A percentile compares a stretch with the other conserved stretches of the same genome.
phyloP scores from a whole-genome alignment of 2,797 vertebrate species.

The Gastrophryne carolinensis region DNA sequence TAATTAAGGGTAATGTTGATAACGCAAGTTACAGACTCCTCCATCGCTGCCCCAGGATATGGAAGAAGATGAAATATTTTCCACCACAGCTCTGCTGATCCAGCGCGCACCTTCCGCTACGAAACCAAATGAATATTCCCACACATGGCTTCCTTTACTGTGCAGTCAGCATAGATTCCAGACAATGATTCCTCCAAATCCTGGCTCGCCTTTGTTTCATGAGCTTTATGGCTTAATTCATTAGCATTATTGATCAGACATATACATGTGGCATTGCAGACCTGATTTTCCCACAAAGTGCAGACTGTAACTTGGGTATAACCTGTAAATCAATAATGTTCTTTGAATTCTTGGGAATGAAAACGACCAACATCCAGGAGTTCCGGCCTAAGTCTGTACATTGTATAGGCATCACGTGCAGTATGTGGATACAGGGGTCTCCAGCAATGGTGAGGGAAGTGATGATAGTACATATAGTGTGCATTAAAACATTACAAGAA shows the following conservation, averaged over 20 bases:
- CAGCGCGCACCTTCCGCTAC: not conserved
- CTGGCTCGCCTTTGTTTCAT: not conserved
- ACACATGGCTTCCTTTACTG: not conserved
- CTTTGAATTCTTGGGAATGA: not conserved
- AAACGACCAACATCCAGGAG: not conserved
- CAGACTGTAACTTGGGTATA: not conserved
- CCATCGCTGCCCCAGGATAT: not conserved
- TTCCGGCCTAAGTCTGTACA: too few relatives aligned
- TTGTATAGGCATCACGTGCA: too few relatives aligned
- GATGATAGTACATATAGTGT: too few relatives aligned
- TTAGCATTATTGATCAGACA: constrained; percentile 25
- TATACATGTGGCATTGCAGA: constrained; percentile 9
- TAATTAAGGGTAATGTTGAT: not conserved
- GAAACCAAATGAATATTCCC: not conserved
- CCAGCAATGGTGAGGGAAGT: too few relatives aligned
- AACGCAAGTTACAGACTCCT: not conserved
- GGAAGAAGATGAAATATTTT: not conserved
- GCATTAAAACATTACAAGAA: too few relatives aligned
- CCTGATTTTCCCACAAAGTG: not conserved
- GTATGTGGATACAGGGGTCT: too few relatives aligned
- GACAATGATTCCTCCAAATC: not conserved
- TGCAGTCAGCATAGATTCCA: not conserved
- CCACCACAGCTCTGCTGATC: not conserved
- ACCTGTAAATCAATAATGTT: not conserved
- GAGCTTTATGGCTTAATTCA: not conserved